Percentiles rank a stretch among this genome's conserved stretches.
Evolutionary conservation across 2,797 vertebrate species (phyloP).

Genomic region (Danio albolineatus): DNA sequence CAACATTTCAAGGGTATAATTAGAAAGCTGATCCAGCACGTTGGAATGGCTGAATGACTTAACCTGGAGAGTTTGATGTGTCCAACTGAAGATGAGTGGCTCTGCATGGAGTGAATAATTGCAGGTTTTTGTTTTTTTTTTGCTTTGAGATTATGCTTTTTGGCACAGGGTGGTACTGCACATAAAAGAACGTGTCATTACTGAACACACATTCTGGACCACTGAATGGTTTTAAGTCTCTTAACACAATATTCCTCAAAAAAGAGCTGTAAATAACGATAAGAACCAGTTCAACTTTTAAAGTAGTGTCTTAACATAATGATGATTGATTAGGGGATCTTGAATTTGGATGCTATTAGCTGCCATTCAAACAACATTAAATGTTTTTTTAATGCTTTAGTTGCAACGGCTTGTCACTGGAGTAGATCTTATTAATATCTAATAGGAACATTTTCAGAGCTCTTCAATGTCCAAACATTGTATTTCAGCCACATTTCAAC

Average conservation of each 20-base stretch:
- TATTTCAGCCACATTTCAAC: no score
- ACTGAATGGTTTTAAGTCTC: neutral
- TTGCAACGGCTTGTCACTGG: no score
- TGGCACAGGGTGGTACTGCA: neutral
- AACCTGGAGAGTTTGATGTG: conserved; percentile 57
- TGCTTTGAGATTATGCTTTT: conserved; percentile 45
- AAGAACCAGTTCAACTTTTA: neutral
- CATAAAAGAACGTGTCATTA: conserved; percentile 14
- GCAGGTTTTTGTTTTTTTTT: conserved; percentile 58
- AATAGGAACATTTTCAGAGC: no score
- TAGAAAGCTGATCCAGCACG: conserved; percentile 65
- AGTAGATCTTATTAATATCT: no score
- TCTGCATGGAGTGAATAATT: conserved; percentile 68
- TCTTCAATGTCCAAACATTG: no score
- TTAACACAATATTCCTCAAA: neutral
- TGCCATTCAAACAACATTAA: neutral
- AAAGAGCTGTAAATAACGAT: neutral
- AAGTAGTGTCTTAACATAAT: neutral
- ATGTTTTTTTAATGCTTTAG: no score
- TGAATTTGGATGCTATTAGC: neutral
- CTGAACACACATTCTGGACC: conserved; percentile 1
- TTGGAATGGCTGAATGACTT: conserved; percentile 58
- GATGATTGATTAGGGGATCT: neutral
- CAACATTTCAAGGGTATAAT: conserved; percentile 68
- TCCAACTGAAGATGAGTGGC: conserved; percentile 54